phyloP scores from a whole-genome alignment of 2,797 vertebrate species.

The Falco concolor region DNA sequence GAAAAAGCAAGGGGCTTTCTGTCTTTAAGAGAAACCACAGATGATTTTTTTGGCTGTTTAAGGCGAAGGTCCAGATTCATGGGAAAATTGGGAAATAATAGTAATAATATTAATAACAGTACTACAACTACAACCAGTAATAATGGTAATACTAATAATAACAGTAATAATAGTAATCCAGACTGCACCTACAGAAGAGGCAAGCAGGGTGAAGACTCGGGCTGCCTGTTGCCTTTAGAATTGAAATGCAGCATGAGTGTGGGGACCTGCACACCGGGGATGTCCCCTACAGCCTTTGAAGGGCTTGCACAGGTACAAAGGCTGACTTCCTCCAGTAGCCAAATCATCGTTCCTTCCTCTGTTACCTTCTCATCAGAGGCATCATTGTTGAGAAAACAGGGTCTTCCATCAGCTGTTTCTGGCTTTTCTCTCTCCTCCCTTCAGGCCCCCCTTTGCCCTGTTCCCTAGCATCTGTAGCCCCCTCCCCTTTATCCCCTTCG shows the following conservation, averaged over 20 bases:
- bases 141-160: not conserved
- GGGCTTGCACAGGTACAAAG: not conserved
- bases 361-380: not conserved
- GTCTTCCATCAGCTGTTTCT: not conserved
- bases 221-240: not conserved
- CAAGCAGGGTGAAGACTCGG: accelerated
- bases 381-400: not conserved
- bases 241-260: accelerated
- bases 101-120: not conserved
- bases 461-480: not conserved
- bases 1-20: not conserved
- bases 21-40: not conserved
- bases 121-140: not conserved
- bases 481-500: not conserved
- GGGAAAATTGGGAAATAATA: not conserved
- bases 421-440: not conserved
- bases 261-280: accelerated
- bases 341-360: not conserved
- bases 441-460: not conserved
- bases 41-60: not conserved
- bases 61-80: not conserved
- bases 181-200: not conserved
- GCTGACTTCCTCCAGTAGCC: not conserved
- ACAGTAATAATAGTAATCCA: not conserved
- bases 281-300: not conserved